Percentiles rank a stretch among this genome's conserved stretches.
These are phyloP conservation scores for Hippopotamus amphibius DNA, from an alignment of 2,113 vertebrate genomes.

Conservation along the genomic window DNA sequence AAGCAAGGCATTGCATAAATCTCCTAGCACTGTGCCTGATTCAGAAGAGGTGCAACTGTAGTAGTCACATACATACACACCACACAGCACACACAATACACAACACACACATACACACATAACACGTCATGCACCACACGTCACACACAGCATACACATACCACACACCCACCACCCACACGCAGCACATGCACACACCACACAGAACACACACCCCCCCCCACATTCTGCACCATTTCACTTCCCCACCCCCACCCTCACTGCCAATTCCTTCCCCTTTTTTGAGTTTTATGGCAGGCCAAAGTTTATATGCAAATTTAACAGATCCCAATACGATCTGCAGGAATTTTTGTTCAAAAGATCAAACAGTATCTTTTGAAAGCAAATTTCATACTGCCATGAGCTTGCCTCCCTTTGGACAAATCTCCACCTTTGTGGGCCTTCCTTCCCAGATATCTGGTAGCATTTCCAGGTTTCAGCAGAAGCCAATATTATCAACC, in stretches of 20 bases:
- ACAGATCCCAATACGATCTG: neutral
- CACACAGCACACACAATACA: neutral
- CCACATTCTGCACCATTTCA: no score
- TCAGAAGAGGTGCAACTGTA: neutral
- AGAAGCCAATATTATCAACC: fast-evolving
- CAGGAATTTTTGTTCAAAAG: neutral
- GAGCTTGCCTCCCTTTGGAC: neutral
- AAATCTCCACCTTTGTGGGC: neutral
- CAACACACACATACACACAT: no score
- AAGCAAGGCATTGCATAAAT: neutral
- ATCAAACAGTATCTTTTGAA: neutral
- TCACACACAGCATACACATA: neutral
- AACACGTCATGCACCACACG: neutral
- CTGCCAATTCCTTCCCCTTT: constrained; percentile 42
- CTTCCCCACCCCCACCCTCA: neutral
- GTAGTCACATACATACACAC: neutral
- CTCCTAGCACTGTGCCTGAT: neutral
- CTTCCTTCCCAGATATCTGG: neutral
- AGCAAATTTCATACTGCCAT: neutral
- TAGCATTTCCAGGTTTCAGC: neutral
- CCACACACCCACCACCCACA: neutral
- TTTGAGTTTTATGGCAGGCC: neutral
- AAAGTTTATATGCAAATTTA: neutral
- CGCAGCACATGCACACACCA: neutral
- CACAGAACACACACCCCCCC: neutral